Percentiles rank a stretch among this genome's conserved stretches.
Evolutionary conservation across 2,888 invertebrate species (phyloP).

Genomic region (Ochropacha duplaris): DNA sequence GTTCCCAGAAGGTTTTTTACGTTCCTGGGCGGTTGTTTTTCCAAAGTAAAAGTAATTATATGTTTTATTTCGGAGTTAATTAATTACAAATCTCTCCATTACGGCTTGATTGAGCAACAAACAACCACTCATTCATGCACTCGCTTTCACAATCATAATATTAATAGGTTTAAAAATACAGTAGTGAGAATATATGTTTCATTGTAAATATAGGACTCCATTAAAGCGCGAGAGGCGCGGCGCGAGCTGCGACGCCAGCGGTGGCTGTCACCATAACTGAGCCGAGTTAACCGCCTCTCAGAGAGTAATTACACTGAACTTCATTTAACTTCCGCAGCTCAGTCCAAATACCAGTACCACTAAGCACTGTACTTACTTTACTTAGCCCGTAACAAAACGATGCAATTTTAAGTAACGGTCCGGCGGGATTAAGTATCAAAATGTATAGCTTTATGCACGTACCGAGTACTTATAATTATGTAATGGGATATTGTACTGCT

Average conservation of each 20-base stretch:
- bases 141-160: no score
- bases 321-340: slow-evolving; percentile 79
- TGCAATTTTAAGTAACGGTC: slow-evolving; percentile 73
- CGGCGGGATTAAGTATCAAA: slow-evolving; percentile 54
- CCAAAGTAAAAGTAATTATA: no score
- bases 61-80: no score
- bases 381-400: slow-evolving; percentile 73
- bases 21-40: no score
- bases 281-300: slow-evolving; percentile 70
- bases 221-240: slow-evolving; percentile 43
- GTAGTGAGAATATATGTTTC: slow-evolving; percentile 22
- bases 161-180: no score
- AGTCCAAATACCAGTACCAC: slow-evolving; percentile 72
- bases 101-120: no score
- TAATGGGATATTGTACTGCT: background rate
- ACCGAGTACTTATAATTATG: slow-evolving; percentile 20
- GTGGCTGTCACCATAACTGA: slow-evolving; percentile 64
- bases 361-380: slow-evolving; percentile 73
- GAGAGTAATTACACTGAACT: slow-evolving; percentile 78
- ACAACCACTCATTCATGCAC: no score
- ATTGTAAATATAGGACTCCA: slow-evolving; percentile 54
- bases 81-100: no score
- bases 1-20: no score
- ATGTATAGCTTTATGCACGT: slow-evolving; percentile 51
- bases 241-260: slow-evolving; percentile 39